Evolutionary conservation across 2,113 vertebrate genomes (phyloP).

Genomic region (Aegithalos caudatus): DNA sequence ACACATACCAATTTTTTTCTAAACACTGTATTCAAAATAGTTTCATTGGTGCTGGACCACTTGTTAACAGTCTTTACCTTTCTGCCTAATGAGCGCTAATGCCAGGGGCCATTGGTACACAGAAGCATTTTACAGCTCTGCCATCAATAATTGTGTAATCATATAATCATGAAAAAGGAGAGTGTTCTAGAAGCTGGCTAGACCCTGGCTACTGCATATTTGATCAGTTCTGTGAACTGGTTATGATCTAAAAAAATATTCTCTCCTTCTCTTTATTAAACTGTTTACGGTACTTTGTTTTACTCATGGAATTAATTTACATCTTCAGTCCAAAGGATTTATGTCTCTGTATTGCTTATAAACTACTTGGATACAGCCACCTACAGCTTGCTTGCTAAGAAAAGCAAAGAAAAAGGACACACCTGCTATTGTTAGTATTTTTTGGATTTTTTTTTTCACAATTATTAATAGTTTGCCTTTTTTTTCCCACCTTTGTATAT

Average conservation of each 20-base stretch:
- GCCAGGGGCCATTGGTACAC: background rate
- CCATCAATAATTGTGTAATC: slow-evolving; percentile 9
- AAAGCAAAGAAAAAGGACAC: background rate
- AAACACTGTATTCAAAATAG: background rate
- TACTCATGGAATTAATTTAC: background rate
- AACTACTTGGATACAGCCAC: background rate
- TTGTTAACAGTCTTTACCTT: background rate
- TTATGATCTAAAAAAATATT: background rate
- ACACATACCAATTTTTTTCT: background rate
- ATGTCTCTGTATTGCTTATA: background rate
- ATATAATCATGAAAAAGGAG: background rate
- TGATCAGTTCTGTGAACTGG: background rate
- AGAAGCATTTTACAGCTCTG: background rate
- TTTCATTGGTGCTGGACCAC: background rate
- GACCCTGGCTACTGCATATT: background rate
- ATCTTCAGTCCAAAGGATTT: background rate
- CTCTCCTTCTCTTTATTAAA: background rate
- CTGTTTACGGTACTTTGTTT: background rate
- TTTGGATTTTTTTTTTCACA: background rate
- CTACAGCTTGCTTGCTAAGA: background rate
- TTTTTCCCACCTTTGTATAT: background rate
- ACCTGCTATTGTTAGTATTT: background rate
- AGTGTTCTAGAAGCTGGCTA: background rate
- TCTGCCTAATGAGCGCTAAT: background rate
- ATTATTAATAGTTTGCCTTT: background rate